Percentiles rank a stretch among this genome's conserved stretches.
Evolutionary conservation across 2,888 invertebrate species (phyloP).

Genomic region (Drosophila mayaguana): DNA sequence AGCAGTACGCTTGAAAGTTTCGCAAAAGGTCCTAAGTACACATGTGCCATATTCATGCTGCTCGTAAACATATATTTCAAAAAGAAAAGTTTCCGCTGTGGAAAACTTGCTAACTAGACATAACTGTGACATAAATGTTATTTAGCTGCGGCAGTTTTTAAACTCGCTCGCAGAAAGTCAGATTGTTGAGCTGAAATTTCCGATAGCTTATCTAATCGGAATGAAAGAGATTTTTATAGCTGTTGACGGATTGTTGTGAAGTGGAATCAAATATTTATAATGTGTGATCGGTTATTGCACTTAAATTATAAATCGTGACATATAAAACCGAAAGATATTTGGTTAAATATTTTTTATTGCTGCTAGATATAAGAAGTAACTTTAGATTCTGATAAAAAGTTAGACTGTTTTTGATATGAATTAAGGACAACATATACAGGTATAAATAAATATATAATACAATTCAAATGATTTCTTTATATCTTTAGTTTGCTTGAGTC

Average conservation of each 20-base stretch:
- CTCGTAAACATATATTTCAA: conserved; percentile 27
- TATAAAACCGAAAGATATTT: too few species aligned
- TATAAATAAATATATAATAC: too few species aligned
- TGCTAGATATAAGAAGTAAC: too few species aligned
- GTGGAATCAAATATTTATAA: too few species aligned
- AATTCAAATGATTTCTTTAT: too few species aligned
- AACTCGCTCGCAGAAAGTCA: background rate
- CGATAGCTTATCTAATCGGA: background rate
- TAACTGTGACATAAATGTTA: conserved; percentile 27
- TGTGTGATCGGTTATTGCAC: too few species aligned
- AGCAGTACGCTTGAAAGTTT: conserved; percentile 50
- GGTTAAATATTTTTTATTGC: too few species aligned
- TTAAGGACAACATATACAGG: too few species aligned
- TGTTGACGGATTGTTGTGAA: background rate
- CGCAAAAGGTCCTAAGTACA: conserved; percentile 29
- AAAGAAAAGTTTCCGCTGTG: conserved; percentile 13
- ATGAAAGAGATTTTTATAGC: background rate
- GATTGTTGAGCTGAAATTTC: background rate
- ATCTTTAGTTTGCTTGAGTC: too few species aligned
- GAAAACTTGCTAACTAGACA: conserved; percentile 30
- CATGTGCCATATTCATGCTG: conserved; percentile 22
- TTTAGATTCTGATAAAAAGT: too few species aligned
- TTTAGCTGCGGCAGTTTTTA: background rate
- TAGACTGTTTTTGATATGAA: too few species aligned
- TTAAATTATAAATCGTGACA: too few species aligned